These are phyloP conservation scores for Leuciscus idus DNA, from an alignment of 2,113 vertebrate genomes.

Conservation along the genomic window DNA sequence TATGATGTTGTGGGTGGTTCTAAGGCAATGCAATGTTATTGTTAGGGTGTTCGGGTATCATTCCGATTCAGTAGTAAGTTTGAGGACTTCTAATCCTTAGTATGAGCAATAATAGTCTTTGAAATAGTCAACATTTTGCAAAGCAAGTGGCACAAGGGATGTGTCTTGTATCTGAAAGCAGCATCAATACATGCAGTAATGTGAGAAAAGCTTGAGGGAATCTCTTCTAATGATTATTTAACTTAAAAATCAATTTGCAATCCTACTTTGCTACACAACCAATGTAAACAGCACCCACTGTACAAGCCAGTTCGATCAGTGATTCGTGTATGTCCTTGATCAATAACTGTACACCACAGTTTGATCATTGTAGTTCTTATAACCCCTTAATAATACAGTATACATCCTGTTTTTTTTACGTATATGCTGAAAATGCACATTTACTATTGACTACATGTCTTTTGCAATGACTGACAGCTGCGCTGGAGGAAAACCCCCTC, in stretches of 20 bases:
- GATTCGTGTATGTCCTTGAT: background rate
- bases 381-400: constrained; percentile 27
- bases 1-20: background rate
- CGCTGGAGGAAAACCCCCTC: background rate
- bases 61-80: background rate
- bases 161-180: background rate
- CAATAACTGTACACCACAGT: constrained; percentile 19
- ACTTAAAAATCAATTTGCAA: background rate
- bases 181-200: background rate
- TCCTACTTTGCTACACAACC: background rate
- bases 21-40: background rate
- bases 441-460: constrained; percentile 28
- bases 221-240: background rate
- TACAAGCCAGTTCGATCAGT: background rate
- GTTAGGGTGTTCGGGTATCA: background rate
- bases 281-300: background rate
- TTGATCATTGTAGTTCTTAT: constrained; percentile 5
- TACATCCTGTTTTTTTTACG: constrained; percentile 12
- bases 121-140: background rate
- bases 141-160: background rate
- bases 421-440: constrained; percentile 22
- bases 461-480: constrained; percentile 31
- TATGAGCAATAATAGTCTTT: background rate
- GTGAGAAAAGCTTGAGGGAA: background rate
- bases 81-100: background rate